Evolutionary conservation across 2,888 invertebrate species (phyloP).

Genomic region (Octonoba sinensis): DNA sequence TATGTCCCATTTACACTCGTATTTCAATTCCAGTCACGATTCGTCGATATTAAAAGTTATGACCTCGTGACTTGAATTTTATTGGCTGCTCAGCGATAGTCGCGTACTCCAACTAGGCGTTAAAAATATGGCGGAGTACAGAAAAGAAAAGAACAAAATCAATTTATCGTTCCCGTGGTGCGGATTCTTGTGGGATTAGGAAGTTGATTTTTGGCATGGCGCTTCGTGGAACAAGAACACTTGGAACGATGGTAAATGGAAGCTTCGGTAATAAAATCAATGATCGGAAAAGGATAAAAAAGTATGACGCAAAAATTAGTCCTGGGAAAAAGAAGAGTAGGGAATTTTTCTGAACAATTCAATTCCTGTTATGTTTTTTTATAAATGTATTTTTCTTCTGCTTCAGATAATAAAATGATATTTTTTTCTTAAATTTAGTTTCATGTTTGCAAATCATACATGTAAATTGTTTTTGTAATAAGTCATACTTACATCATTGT

Average conservation of each 20-base stretch:
- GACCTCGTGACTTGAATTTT: slow-evolving; percentile 55
- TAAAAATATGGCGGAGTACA: slow-evolving; percentile 16
- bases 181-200: neutral
- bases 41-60: slow-evolving; percentile 56
- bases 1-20: slow-evolving; percentile 29
- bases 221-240: neutral
- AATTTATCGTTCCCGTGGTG: slow-evolving; percentile 8
- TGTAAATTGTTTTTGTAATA: no score
- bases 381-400: neutral
- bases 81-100: slow-evolving; percentile 37
- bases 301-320: neutral
- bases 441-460: no score
- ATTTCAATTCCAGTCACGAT: slow-evolving; percentile 49
- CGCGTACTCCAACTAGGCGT: slow-evolving; percentile 24
- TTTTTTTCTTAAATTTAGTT: no score
- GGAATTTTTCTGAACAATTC: slow-evolving; percentile 2
- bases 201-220: neutral
- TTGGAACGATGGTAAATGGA: no score
- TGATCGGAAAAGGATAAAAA: no score
- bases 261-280: no score
- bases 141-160: slow-evolving; percentile 37
- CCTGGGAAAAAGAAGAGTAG: neutral
- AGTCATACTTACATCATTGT: no score
- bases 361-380: neutral
- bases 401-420: no score